phyloP scores from a whole-genome alignment of 2,113 vertebrate species.

The Odocoileus hemionus region DNA sequence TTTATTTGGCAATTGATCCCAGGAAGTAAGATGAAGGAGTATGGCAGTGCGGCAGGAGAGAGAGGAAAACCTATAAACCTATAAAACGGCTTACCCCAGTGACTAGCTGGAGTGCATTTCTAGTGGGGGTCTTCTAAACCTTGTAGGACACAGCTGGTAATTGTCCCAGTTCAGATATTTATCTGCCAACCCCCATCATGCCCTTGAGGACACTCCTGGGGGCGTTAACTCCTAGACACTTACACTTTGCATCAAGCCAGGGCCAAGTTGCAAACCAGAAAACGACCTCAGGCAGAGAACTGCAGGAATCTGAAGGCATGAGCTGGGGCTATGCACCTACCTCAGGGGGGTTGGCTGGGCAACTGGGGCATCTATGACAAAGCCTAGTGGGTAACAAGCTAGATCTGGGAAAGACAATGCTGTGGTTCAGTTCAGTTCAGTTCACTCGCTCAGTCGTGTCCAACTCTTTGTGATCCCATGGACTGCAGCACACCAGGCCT shows the following conservation, averaged over 20 bases:
- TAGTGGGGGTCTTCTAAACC: background rate
- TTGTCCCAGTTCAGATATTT: background rate
- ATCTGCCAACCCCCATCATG: accelerated
- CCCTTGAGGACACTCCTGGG: background rate
- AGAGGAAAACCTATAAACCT: background rate
- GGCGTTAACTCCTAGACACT: background rate
- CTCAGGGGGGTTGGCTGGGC: background rate
- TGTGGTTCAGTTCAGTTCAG: background rate
- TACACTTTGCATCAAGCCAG: background rate
- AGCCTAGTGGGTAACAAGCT: background rate
- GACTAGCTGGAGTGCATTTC: background rate
- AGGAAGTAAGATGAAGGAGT: background rate
- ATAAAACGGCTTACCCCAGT: background rate
- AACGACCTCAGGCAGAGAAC: background rate
- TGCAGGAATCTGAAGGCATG: background rate
- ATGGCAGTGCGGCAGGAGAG: background rate
- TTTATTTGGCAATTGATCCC: background rate
- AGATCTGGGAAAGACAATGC: background rate
- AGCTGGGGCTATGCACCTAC: background rate
- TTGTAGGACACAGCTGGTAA: background rate
- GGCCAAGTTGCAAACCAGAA: background rate
- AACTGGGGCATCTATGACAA: background rate
- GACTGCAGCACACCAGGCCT: background rate
- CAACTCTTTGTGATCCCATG: accelerated
- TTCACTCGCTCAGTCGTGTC: background rate